Evolutionary conservation across 2,113 vertebrate genomes (phyloP).

Genomic region (Brachyistius frenatus): DNA sequence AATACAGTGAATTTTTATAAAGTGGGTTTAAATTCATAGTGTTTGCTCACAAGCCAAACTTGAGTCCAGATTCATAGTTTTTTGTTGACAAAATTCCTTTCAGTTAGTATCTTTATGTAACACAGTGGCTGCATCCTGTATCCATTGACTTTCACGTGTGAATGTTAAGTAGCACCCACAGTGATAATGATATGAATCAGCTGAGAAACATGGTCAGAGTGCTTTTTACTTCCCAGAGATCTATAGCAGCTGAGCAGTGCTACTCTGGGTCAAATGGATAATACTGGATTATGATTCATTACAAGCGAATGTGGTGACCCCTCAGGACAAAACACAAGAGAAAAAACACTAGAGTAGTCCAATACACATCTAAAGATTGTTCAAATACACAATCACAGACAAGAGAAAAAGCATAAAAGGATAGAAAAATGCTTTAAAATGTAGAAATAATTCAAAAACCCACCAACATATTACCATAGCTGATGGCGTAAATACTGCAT

Average conservation of each 20-base stretch:
- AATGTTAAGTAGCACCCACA: not conserved
- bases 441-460: no score
- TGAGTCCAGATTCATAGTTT: not conserved
- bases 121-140: not conserved
- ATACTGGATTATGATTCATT: constrained; percentile 5
- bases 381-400: not conserved
- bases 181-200: not conserved
- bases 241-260: not conserved
- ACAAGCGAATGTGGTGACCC: not conserved
- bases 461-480: no score
- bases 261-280: constrained; percentile 6
- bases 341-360: not conserved
- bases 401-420: not conserved
- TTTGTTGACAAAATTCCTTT: not conserved
- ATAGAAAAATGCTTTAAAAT: not conserved
- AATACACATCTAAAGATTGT: not conserved
- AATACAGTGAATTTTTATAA: not conserved
- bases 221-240: not conserved
- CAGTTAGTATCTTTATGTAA: not conserved
- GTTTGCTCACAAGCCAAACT: not conserved
- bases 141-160: not conserved
- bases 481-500: no score
- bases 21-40: no score
- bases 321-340: not conserved
- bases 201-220: not conserved